phyloP scores from a whole-genome alignment of 2,888 invertebrate species.

The Thecocarcelia acutangulata region DNA sequence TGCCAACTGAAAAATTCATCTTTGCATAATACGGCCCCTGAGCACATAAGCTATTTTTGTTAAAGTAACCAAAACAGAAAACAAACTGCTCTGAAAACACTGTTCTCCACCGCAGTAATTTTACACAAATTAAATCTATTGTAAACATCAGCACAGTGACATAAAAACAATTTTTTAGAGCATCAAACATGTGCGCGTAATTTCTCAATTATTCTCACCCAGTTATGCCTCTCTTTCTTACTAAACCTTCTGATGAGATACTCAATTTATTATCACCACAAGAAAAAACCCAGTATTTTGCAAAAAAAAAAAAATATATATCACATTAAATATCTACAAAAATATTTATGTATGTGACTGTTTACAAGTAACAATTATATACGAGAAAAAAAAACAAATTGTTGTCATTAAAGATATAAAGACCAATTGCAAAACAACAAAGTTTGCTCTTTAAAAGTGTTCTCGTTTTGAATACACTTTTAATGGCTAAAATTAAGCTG shows the following conservation, averaged over 20 bases:
- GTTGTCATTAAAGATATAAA: conserved; percentile 5
- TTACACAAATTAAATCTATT: conserved; percentile 22
- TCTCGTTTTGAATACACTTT: conserved; percentile 3
- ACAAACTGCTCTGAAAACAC: conserved; percentile 1
- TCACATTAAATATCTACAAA: too few species aligned
- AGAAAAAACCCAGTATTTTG: conserved; percentile 45
- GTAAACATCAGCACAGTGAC: conserved; percentile 46
- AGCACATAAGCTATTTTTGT: too few species aligned
- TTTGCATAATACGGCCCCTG: too few species aligned
- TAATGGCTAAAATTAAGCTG: conserved; percentile 28
- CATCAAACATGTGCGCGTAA: conserved; percentile 38
- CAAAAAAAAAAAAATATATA: background rate
- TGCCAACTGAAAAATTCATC: too few species aligned
- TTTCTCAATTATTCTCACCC: background rate
- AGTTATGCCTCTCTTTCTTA: background rate
- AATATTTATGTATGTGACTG: background rate
- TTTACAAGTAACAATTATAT: conserved; percentile 31
- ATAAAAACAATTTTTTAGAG: conserved; percentile 6
- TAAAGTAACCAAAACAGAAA: too few species aligned
- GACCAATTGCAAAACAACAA: background rate
- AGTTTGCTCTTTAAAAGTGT: background rate
- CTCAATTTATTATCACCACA: background rate
- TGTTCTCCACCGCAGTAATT: conserved; percentile 31
- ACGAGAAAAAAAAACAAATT: conserved; percentile 27
- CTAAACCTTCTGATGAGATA: background rate